These are phyloP conservation scores for Drosophila suzukii DNA, from an alignment of 1,140 invertebrate species.

Conservation along the genomic window DNA sequence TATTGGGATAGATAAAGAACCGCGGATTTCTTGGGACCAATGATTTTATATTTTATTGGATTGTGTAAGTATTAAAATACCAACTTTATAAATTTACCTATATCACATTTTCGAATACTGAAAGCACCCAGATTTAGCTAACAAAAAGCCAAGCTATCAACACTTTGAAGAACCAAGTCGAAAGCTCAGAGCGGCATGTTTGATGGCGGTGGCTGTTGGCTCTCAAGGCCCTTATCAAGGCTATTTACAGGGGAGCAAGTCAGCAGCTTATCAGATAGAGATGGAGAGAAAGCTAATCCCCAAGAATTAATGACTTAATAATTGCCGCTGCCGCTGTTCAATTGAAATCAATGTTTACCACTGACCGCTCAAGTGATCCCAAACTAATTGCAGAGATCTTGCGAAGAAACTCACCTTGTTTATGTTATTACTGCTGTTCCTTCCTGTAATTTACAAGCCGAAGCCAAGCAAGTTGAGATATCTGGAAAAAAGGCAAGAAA, in stretches of 20 bases:
- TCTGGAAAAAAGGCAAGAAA: constrained; percentile 13
- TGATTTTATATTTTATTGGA: too few species aligned
- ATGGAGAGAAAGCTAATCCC: constrained; percentile 22
- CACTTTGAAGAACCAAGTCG: constrained; percentile 9
- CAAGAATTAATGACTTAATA: constrained; percentile 44
- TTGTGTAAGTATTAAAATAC: background rate
- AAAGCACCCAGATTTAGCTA: background rate
- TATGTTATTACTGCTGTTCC: constrained; percentile 32
- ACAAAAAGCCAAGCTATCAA: background rate
- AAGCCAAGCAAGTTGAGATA: constrained; percentile 18
- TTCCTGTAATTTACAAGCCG: constrained; percentile 33
- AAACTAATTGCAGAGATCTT: constrained; percentile 20
- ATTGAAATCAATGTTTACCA: constrained; percentile 21
- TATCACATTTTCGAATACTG: too few species aligned
- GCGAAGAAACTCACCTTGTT: constrained; percentile 54
- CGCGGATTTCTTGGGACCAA: too few species aligned
- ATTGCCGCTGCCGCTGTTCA: constrained; percentile 19
- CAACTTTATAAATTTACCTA: background rate
- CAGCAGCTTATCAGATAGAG: constrained; percentile 14
- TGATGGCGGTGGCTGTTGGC: constrained; percentile 27
- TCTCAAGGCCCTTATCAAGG: constrained; percentile 58
- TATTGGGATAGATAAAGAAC: too few species aligned
- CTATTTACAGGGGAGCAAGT: constrained; percentile 17
- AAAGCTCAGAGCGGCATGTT: constrained; percentile 36
- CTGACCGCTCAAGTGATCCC: constrained; percentile 7